These are phyloP conservation scores for Pomatorhinus ruficollis DNA, from an alignment of 2,113 vertebrate species.

Conservation along the genomic window DNA sequence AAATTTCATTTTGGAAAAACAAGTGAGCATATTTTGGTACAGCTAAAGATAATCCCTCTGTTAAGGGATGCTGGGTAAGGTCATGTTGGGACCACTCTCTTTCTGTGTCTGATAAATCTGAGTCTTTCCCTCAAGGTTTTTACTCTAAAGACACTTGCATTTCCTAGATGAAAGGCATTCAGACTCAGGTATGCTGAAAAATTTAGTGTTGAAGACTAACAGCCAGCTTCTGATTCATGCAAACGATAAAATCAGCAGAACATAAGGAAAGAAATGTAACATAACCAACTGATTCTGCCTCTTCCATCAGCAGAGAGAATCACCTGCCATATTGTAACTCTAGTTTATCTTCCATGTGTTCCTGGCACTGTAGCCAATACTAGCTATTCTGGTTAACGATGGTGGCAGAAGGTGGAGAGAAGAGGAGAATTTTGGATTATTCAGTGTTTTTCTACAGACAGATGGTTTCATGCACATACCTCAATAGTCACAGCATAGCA, in stretches of 20 bases:
- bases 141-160: neutral
- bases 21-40: fast-evolving
- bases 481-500: neutral
- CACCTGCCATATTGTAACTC: neutral
- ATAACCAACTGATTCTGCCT: neutral
- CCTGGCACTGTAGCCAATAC: neutral
- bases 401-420: neutral
- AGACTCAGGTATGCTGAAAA: neutral
- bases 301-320: neutral
- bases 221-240: neutral
- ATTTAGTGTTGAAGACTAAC: neutral
- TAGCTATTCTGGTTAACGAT: neutral
- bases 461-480: neutral
- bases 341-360: neutral
- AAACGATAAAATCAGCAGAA: neutral
- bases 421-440: neutral
- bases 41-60: neutral
- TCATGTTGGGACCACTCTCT: neutral
- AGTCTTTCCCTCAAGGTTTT: neutral
- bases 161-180: neutral
- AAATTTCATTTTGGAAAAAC: neutral
- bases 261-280: neutral
- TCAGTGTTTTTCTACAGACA: neutral
- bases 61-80: neutral
- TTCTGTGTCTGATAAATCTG: neutral